These are phyloP conservation scores for Solea senegalensis DNA, from an alignment of 2,113 vertebrate species.

Conservation along the genomic window DNA sequence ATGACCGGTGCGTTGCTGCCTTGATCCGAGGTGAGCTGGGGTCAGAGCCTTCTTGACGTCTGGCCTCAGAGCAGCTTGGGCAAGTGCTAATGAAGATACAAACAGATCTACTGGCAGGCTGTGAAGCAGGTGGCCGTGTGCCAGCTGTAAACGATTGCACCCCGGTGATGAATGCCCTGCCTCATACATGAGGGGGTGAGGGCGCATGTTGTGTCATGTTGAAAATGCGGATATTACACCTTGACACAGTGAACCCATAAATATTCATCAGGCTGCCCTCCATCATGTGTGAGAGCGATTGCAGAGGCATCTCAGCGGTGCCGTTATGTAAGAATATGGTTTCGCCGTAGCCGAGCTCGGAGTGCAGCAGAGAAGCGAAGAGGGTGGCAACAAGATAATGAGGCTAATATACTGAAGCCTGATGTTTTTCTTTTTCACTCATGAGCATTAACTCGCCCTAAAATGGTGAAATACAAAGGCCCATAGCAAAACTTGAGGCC, in stretches of 20 bases:
- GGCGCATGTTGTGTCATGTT: conserved; percentile 19
- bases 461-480: conserved; percentile 9
- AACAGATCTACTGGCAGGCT: conserved; percentile 32
- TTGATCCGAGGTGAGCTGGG: conserved; percentile 6
- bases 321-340: conserved; percentile 29
- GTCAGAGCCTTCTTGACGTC: conserved; percentile 30
- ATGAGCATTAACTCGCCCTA: conserved; percentile 1
- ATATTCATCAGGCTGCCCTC: conserved; percentile 64
- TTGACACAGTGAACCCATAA: conserved; percentile 66
- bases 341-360: neutral
- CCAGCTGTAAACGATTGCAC: conserved; percentile 44
- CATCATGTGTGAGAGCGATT: neutral
- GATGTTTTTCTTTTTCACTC: neutral
- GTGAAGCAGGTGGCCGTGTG: conserved; percentile 64
- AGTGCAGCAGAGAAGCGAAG: conserved; percentile 14
- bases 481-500: neutral
- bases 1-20: conserved; percentile 1
- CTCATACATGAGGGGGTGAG: conserved; percentile 45
- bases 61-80: conserved; percentile 9
- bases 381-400: conserved; percentile 1
- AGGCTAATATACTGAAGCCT: conserved; percentile 10
- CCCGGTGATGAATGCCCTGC: conserved; percentile 59
- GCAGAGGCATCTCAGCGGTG: conserved; percentile 12
- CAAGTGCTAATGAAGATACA: conserved; percentile 54
- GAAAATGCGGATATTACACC: conserved; percentile 58